Evolutionary conservation across 2,797 vertebrate genomes (phyloP).

Genomic region (Natrix natrix): DNA sequence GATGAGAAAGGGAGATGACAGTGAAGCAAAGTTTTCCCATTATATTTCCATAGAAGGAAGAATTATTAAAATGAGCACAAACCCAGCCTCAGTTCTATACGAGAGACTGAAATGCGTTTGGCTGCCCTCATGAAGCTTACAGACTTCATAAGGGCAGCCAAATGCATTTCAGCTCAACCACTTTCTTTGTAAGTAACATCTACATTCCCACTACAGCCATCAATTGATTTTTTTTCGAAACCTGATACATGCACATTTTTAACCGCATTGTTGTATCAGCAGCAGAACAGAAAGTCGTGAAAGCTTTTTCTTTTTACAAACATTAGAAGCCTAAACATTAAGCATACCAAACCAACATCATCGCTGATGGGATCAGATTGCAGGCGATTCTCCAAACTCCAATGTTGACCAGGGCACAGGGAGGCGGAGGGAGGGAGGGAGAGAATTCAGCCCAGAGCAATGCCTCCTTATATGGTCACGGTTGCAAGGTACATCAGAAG

Average conservation of each 20-base stretch:
- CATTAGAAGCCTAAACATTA: too few relatives aligned
- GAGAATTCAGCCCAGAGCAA: neutral
- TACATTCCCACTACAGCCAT: neutral
- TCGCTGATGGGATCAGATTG: neutral
- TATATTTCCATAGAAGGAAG: neutral
- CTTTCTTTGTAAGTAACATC: neutral
- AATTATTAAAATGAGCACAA: neutral
- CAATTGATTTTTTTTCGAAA: neutral
- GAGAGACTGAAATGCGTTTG: neutral
- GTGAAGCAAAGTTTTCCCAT: neutral
- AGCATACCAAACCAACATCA: neutral
- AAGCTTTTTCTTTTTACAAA: neutral
- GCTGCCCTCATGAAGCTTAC: neutral
- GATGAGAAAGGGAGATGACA: neutral
- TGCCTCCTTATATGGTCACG: constrained; percentile 6
- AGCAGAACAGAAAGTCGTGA: neutral
- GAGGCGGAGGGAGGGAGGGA: neutral
- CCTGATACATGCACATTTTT: neutral
- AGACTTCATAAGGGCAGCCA: neutral
- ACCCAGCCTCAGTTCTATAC: neutral
- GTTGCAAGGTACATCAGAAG: neutral
- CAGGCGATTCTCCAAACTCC: neutral
- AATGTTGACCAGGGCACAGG: neutral
- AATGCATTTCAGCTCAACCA: neutral
- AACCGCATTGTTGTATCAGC: neutral